Base-by-base conservation (phyloP, 2,113 vertebrate species). In the Paraplagusia blochii region DNA sequence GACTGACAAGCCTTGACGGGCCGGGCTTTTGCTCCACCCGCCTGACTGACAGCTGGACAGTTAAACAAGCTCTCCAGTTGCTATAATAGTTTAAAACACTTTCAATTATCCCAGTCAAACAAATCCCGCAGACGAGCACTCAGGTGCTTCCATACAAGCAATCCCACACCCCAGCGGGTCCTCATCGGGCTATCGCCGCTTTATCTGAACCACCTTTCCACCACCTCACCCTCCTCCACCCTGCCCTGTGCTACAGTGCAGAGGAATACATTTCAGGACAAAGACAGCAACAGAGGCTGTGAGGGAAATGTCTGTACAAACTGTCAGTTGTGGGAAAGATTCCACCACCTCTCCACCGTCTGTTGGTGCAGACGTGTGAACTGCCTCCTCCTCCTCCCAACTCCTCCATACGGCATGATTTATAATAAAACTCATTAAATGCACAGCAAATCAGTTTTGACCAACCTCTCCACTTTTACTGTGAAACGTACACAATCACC, bases 51-150 rank as follows among this genome's bases (percentile, higher is more conserved):
- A 96, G 94, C 89, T 93, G 92, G 93, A 96, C 95, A 97, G 91
- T 97, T 95, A 99, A 99, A 99, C 95, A 99, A 99, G 95, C 94
- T 93, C 94, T 95, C 92, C 93, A 92, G 94, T 94, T 95, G 95
- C 95, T 94, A 95, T 98, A 96, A 99, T 96, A 95, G 95, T 96
- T 96, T 94, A 95, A 97, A 98, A 98, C 95, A 97, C 95, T 97
- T 98, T 98, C 95, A 97, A 98, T 98, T 99, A 99, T 93, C 92
- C 90, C 90, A 97, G 96, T 98, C 96, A 98, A 99, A 98, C 94
- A 97, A 95, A 97, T 93, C 91, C 94, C 91, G 90, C 93, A 91
- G 92, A 90, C 93, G 86, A 93, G 92, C 84, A 90, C 92, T 86
- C 88, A 90, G 93, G 91, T 50, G 84, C 75, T 79, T 85, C 85